phyloP scores from a whole-genome alignment of 1,140 invertebrate species.

The Pogonognathellus flavescens region DNA sequence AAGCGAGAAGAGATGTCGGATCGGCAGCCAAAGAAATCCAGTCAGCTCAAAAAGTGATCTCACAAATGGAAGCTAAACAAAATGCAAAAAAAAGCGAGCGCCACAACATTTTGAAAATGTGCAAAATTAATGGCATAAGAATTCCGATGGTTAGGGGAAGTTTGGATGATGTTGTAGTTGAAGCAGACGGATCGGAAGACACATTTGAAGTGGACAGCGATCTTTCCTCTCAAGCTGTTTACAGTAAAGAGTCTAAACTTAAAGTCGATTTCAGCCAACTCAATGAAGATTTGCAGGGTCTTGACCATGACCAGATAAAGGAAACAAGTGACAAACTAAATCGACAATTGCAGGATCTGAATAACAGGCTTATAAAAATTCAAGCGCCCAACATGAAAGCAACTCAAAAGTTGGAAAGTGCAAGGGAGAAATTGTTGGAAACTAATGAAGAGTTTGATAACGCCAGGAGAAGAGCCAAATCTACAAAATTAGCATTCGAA shows the following conservation, averaged over 20 bases:
- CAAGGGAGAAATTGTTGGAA: conserved; percentile 93
- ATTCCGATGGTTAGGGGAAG: conserved; percentile 90
- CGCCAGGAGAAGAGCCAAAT: conserved; percentile 91
- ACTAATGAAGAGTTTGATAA: conserved; percentile 98
- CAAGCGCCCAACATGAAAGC: conserved; percentile 98
- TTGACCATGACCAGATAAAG: conserved; percentile 90
- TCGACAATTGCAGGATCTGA: conserved; percentile 87
- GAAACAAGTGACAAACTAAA: conserved; percentile 85
- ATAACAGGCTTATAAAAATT: conserved; percentile 91
- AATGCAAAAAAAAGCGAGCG: conserved; percentile 92
- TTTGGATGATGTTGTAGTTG: conserved; percentile 90
- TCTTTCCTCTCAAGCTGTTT: conserved; percentile 72
- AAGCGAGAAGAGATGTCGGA: conserved; percentile 87
- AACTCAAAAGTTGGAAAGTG: conserved; percentile 92
- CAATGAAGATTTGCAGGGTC: conserved; percentile 85
- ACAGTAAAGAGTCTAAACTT: conserved; percentile 79
- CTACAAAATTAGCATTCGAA: conserved; percentile 95
- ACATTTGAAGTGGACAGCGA: conserved; percentile 62
- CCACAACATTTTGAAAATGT: conserved; percentile 92
- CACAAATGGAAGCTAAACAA: conserved; percentile 87
- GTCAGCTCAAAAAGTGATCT: conserved; percentile 86
- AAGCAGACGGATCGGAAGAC: conserved; percentile 70
- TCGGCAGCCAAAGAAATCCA: conserved; percentile 93
- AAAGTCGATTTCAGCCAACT: conserved; percentile 88
- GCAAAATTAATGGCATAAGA: conserved; percentile 96